Conservation (phyloP, 1,140 invertebrate species). For the Pseudomyrmex flavicornis region DNA sequence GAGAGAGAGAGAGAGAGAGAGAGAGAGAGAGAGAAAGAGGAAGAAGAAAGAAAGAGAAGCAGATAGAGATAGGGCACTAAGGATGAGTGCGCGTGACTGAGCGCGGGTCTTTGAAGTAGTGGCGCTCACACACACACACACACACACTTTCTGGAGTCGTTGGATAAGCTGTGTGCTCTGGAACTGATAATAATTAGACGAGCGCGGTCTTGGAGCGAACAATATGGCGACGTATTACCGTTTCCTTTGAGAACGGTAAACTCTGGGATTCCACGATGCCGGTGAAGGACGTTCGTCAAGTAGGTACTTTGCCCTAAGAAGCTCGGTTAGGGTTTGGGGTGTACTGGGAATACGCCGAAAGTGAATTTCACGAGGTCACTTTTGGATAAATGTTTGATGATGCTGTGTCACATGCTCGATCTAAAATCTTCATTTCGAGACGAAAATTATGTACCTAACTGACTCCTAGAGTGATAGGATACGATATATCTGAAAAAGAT, state of each 20-base stretch:
- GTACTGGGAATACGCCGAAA: neutral
- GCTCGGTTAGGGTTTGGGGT: conserved; percentile 11
- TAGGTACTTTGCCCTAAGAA: conserved; percentile 1
- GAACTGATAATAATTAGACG: conserved; percentile 62
- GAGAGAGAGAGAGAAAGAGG: conserved; percentile 16
- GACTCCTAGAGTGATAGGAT: too few species aligned
- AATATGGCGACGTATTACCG: conserved; percentile 53
- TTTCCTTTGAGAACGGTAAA: conserved; percentile 42
- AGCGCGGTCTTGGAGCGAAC: conserved; percentile 30
- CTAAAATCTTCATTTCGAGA: too few species aligned
- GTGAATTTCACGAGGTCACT: neutral
- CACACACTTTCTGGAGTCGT: conserved; percentile 49
- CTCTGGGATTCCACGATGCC: conserved; percentile 6
- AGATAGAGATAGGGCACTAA: conserved; percentile 31
- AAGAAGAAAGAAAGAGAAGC: neutral
- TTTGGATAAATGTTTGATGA: neutral
- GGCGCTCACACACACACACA: conserved; percentile 2
- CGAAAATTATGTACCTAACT: too few species aligned
- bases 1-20: conserved; percentile 2
- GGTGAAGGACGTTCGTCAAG: conserved; percentile 10
- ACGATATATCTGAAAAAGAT: too few species aligned
- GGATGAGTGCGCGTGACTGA: conserved; percentile 47
- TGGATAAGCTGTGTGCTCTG: conserved; percentile 50
- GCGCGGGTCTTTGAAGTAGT: conserved; percentile 24
- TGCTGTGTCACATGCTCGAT: neutral